A percentile compares a stretch with the other conserved stretches of the same genome.
Conservation (phyloP, 2,113 vertebrate species). For the Pituophis catenifer region DNA sequence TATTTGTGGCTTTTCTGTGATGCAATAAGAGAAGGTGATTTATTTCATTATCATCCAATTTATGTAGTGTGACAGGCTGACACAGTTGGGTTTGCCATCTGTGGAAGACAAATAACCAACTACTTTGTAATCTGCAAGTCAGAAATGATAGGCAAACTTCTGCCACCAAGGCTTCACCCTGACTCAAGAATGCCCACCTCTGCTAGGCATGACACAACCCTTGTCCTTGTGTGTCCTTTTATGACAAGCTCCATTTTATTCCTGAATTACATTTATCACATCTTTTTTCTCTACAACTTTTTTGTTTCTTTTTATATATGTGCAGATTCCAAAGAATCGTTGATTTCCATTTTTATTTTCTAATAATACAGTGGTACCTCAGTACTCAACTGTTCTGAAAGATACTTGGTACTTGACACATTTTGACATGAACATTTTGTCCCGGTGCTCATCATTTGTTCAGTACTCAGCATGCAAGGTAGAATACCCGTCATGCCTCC, state of each 20-base stretch:
- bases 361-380: neutral
- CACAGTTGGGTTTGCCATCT: slow-evolving; percentile 39
- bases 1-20: slow-evolving; percentile 29
- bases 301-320: neutral
- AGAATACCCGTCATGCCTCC: too few species aligned
- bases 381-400: neutral
- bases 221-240: slow-evolving; percentile 21
- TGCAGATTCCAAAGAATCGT: neutral
- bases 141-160: slow-evolving; percentile 25
- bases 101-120: slow-evolving; percentile 53
- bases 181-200: neutral
- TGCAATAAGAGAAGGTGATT: neutral
- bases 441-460: neutral
- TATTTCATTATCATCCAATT: slow-evolving; percentile 20
- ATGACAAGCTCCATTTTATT: neutral
- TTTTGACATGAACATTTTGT: neutral
- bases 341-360: neutral
- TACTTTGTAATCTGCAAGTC: slow-evolving; percentile 28
- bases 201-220: fast-evolving
- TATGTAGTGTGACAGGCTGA: neutral
- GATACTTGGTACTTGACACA: neutral
- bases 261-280: neutral
- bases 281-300: neutral
- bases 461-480: too few species aligned
- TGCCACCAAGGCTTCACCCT: neutral